phyloP scores from a whole-genome alignment of 2,797 vertebrate genomes.

The Labeo calbasu region DNA sequence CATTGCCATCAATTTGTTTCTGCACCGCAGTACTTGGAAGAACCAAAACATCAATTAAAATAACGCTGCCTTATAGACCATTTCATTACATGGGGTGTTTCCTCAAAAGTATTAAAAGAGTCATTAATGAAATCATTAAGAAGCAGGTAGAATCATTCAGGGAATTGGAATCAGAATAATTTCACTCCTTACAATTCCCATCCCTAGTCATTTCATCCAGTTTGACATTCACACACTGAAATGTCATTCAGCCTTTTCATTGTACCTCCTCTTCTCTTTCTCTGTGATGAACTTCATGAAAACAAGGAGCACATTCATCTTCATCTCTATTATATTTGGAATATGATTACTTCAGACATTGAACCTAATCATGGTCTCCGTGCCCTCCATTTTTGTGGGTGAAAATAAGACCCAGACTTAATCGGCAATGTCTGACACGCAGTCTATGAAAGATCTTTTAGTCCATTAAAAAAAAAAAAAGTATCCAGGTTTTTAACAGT shows the following conservation, averaged over 20 bases:
- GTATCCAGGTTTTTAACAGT: conserved; percentile 12
- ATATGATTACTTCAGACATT: conserved; percentile 44
- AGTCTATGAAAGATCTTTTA: conserved; percentile 23
- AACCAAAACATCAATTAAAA: neutral
- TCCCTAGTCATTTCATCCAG: conserved; percentile 15
- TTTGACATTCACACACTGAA: conserved; percentile 15
- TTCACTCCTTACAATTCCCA: conserved; percentile 13
- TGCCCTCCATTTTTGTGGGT: conserved; percentile 45
- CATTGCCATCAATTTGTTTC: neutral
- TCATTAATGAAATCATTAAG: neutral
- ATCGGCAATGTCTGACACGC: conserved; percentile 1
- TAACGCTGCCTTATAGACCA: neutral
- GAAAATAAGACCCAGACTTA: conserved; percentile 31
- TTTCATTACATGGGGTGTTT: neutral
- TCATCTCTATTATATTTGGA: conserved; percentile 36
- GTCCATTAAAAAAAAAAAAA: conserved; percentile 36
- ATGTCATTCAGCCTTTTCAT: conserved; percentile 21
- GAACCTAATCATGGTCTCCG: conserved; percentile 38
- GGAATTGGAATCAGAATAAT: conserved; percentile 16
- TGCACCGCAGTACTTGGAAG: neutral
- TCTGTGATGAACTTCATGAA: conserved; percentile 41
- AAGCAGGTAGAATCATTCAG: neutral
- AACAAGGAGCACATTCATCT: conserved; percentile 44
- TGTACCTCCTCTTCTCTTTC: conserved; percentile 2
- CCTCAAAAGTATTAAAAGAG: neutral